Conservation (phyloP, 2,888 invertebrate genomes). For the Drosophila dives region DNA sequence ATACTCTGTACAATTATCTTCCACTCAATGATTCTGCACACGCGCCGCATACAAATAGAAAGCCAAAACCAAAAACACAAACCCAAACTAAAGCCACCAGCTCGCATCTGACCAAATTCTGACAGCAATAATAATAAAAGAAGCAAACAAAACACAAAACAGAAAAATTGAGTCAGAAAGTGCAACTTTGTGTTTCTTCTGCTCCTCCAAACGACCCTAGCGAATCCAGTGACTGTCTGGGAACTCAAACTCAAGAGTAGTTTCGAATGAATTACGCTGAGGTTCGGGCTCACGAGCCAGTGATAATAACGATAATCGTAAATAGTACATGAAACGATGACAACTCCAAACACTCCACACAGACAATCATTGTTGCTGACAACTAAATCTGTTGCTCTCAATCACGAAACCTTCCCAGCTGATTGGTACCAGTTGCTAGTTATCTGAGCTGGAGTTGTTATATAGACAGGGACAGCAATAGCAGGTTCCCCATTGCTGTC, state of each 20-base stretch:
- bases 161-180: background rate
- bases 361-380: slow-evolving; percentile 54
- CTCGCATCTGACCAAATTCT: slow-evolving; percentile 15
- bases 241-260: slow-evolving; percentile 28
- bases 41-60: slow-evolving; percentile 68
- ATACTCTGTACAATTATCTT: slow-evolving; percentile 75
- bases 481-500: slow-evolving; percentile 7
- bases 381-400: slow-evolving; percentile 58
- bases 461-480: slow-evolving; percentile 8
- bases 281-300: slow-evolving; percentile 61
- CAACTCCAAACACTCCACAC: slow-evolving; percentile 51
- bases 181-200: background rate
- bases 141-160: background rate
- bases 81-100: background rate
- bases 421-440: background rate
- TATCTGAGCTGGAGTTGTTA: slow-evolving; percentile 16
- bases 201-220: background rate
- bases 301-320: slow-evolving; percentile 69
- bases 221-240: background rate
- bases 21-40: slow-evolving; percentile 73
- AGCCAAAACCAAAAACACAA: slow-evolving; percentile 21
- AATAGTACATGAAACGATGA: slow-evolving; percentile 64
- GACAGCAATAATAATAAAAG: background rate
- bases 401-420: slow-evolving; percentile 44
- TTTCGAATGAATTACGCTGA: slow-evolving; percentile 37